A percentile compares a stretch with the other conserved stretches of the same genome.
Conservation (phyloP, 2,113 vertebrate genomes). For the Panthera leo region DNA sequence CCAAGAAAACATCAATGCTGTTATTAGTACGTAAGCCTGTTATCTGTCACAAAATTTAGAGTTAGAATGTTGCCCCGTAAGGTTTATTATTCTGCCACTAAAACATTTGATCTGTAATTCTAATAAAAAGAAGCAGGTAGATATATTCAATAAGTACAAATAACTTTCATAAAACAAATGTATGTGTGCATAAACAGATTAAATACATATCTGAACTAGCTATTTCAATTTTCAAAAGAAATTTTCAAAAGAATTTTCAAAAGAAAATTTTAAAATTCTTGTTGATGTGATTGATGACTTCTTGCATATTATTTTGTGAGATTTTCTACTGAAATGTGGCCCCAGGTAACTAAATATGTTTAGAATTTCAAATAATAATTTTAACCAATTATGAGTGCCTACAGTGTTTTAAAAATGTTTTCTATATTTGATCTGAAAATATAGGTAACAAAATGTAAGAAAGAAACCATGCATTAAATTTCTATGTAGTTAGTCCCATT, state of each 20-base stretch:
- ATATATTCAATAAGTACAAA: background rate
- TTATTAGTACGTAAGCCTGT: slow-evolving; percentile 21
- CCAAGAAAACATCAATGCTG: background rate
- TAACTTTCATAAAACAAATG: slow-evolving; percentile 21
- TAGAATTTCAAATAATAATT: background rate
- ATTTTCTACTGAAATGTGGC: background rate
- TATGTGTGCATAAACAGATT: background rate
- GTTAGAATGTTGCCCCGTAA: background rate
- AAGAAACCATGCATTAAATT: background rate
- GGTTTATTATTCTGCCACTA: slow-evolving; percentile 31
- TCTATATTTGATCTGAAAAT: background rate
- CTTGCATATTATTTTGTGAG: background rate
- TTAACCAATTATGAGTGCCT: background rate
- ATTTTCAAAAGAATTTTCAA: background rate
- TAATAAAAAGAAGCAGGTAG: background rate
- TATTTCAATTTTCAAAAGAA: background rate
- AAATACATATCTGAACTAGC: background rate
- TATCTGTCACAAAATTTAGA: slow-evolving; percentile 32
- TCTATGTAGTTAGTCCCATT: background rate
- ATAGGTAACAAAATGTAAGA: background rate
- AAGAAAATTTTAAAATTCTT: background rate
- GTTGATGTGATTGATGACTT: background rate
- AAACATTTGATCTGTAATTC: slow-evolving; percentile 39
- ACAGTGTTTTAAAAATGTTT: background rate
- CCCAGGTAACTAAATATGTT: background rate